These are phyloP conservation scores for Dinoponera quadriceps DNA, from an alignment of 1,140 invertebrate species.

Conservation along the genomic window DNA sequence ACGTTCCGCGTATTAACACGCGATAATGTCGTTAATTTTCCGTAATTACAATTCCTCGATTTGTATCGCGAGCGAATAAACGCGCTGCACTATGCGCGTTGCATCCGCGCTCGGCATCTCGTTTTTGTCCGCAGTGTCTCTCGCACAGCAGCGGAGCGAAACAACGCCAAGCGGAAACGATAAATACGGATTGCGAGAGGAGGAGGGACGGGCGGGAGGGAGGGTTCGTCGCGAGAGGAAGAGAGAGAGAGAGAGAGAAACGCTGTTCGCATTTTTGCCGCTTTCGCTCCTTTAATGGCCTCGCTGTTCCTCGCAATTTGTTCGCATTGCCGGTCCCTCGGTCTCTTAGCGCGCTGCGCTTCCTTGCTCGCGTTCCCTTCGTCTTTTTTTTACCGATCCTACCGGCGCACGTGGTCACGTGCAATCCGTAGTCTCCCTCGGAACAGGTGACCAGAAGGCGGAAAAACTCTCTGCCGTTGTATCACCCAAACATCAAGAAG, in stretches of 20 bases:
- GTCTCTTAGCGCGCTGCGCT: slow-evolving; percentile 49
- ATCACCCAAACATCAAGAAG: not conserved
- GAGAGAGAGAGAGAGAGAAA: slow-evolving; percentile 1
- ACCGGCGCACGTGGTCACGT: slow-evolving; percentile 58
- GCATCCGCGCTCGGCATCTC: no score
- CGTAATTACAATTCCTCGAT: not conserved
- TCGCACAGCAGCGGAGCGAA: not conserved
- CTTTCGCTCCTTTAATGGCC: slow-evolving; percentile 83
- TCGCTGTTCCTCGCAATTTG: slow-evolving; percentile 75
- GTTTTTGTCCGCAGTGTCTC: not conserved
- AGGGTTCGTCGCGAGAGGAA: slow-evolving; percentile 21
- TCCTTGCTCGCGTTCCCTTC: slow-evolving; percentile 55
- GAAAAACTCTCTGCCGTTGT: slow-evolving; percentile 32
- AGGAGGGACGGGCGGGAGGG: not conserved
- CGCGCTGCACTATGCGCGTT: not conserved
- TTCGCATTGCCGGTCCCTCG: slow-evolving; percentile 66
- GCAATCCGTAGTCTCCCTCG: not conserved
- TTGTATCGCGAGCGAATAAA: not conserved
- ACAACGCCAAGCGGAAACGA: slow-evolving; percentile 54
- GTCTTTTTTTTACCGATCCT: slow-evolving; percentile 61
- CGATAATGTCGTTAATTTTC: slow-evolving; percentile 36
- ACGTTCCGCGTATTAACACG: not conserved
- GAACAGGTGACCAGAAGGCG: not conserved
- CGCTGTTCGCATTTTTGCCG: slow-evolving; percentile 77
- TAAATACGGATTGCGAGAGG: slow-evolving; percentile 60